Base-by-base conservation (phyloP, 2,113 vertebrate species). In the Calypte anna region DNA sequence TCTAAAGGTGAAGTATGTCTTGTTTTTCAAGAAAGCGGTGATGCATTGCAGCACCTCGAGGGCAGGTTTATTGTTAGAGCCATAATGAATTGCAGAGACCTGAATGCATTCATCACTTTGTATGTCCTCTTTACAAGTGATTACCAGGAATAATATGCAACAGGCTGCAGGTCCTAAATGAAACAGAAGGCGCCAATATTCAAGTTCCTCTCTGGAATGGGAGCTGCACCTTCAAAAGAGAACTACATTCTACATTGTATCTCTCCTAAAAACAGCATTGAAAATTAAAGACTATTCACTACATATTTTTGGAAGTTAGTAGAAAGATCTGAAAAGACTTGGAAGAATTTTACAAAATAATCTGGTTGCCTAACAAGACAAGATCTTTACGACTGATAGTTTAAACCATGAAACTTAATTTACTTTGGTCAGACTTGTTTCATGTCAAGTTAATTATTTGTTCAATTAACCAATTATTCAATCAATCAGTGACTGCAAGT, bases 141-240 rank as follows among this genome's bases (percentile, higher is more conserved):
- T 86, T 74, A 94, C 33, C 61, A 81, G 73, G 48, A 90, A 81
- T 63, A 82, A 80, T 62, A 88, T 77, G 76, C 67, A 90, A 77
- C 15, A 70, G 33, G 23, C 10, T 55, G 25, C 57, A 69, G 22
- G 46, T 77, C 12, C 55, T 74, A 77, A 55, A 53, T 44, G 43
- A 94, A 93, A 91, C 55, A 93, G 76, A 94, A 94, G 25, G 59
- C 83, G 51, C 15, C 51, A 77, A 33, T 2, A 20, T 11, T 74
- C 50, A 92, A 43, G 70, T 67, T 93, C 31, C 28, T 67, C 61
- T 67, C 8, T 62, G 63, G 59, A 90, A 46, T 0, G 0, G 88
- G n/a, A 80, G 46, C 22, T 91, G 51, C 28, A 80, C 73, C 68
- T 88, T 86, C 33, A 90, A 88, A 79, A 13, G 6, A 64, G 18